phyloP scores from a whole-genome alignment of 2,888 invertebrate genomes.

The Peribatodes rhomboidaria region DNA sequence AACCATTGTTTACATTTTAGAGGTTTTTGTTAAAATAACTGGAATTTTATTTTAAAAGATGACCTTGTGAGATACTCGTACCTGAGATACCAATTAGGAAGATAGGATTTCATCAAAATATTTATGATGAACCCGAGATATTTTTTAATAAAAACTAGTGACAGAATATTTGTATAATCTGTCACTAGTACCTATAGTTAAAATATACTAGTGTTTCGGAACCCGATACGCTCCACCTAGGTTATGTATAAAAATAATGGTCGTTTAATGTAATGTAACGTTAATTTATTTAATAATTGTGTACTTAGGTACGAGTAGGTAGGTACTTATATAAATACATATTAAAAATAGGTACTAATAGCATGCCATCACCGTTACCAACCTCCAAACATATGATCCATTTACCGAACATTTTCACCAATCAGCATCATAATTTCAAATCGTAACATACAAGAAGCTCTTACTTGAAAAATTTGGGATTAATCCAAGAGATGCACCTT shows the following conservation, averaged over 20 bases:
- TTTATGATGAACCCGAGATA: constrained; percentile 3
- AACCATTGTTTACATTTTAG: constrained; percentile 30
- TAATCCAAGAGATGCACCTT: too few relatives aligned
- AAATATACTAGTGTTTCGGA: neutral
- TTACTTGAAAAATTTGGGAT: neutral
- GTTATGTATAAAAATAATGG: too few relatives aligned
- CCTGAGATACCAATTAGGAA: constrained; percentile 16
- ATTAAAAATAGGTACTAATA: neutral
- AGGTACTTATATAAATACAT: too few relatives aligned
- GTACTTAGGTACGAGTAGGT: neutral
- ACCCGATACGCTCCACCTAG: too few relatives aligned
- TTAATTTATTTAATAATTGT: neutral
- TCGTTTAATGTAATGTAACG: too few relatives aligned
- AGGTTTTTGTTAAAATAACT: constrained; percentile 18
- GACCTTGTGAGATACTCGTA: constrained; percentile 22
- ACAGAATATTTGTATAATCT: neutral
- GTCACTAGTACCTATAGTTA: neutral
- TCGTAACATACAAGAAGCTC: neutral
- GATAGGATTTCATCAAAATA: constrained; percentile 1
- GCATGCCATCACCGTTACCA: constrained; percentile 12
- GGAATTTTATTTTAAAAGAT: neutral
- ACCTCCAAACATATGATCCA: too few relatives aligned
- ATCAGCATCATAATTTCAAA: neutral
- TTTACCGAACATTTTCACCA: neutral
- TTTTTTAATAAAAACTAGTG: constrained; percentile 3